Percentiles rank a stretch among this genome's conserved stretches.
These are phyloP conservation scores for Hucho hucho DNA, from an alignment of 2,113 vertebrate species.

Conservation along the genomic window DNA sequence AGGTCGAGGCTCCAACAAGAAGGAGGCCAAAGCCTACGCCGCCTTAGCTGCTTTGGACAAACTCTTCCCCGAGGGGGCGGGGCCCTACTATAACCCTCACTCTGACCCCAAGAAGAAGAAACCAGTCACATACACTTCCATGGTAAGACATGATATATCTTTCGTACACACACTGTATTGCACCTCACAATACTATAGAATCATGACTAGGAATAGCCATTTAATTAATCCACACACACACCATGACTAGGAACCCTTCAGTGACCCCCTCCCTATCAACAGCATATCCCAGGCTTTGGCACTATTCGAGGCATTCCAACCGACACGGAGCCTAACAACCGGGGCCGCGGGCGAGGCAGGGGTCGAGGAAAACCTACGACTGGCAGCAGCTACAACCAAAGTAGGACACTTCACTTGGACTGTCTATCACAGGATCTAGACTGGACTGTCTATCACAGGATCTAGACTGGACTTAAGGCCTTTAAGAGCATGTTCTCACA, in stretches of 20 bases:
- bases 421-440: no score
- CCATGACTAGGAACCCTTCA: no score
- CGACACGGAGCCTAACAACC: slow-evolving; percentile 72
- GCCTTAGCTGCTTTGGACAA: slow-evolving; percentile 91
- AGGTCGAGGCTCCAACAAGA: slow-evolving; percentile 93
- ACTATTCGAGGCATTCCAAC: slow-evolving; percentile 77
- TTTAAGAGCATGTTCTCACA: no score
- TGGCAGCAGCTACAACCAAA: slow-evolving; percentile 80
- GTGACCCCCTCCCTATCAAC: slow-evolving; percentile 15
- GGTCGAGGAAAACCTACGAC: slow-evolving; percentile 57
- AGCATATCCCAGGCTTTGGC: slow-evolving; percentile 85
- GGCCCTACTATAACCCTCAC: slow-evolving; percentile 42
- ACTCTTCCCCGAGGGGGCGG: slow-evolving; percentile 78
- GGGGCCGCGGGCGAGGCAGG: slow-evolving; percentile 79
- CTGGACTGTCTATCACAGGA: no score
- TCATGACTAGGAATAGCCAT: no score
- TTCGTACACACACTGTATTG: not conserved
- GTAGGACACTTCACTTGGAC: slow-evolving; percentile 41
- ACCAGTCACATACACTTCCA: slow-evolving; percentile 70
- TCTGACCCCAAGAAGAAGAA: slow-evolving; percentile 83
- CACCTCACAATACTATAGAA: no score
- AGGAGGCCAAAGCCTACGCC: slow-evolving; percentile 92
- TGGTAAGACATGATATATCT: slow-evolving; percentile 48
- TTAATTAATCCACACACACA: not conserved
- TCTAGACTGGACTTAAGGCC: no score